Evolutionary conservation across 2,888 invertebrate species (phyloP), one percentile per base, ranked within the genome.

Genomic region (Arrhopalites spinosus): DNA sequence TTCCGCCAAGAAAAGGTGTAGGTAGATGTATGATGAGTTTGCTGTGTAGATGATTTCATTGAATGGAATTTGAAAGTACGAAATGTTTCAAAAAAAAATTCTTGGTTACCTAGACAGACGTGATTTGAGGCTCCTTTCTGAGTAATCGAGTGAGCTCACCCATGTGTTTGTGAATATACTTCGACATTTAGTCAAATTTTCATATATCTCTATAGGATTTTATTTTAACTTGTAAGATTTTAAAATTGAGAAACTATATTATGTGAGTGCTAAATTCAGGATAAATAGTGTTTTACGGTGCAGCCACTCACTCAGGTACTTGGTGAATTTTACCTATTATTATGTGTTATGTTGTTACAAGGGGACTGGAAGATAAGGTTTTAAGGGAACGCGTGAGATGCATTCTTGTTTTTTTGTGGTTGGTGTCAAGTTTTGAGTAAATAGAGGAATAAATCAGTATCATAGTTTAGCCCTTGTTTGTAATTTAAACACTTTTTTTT

Each of bases 181-280:
- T 36, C 3, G 36, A 36, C 36, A 36, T 36, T 36, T 36, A 36
- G 36, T 36, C 36, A 36, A 36, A 36, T 36, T 36, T 36, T 7
- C 36, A 36, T 36, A 11, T 36, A 36, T 36, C 5, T 11, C 3
- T 11, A 36, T 36, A 11, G 36, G 11, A 36, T 36, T 36, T 36
- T 36, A 59, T 23, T 17, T 20, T 59, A 43, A 66, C 30, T 66
- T 66, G 30, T 63, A 30, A 63, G 63, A 63, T 63, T n/a, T n/a
- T n/a, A n/a, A n/a, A n/a, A n/a, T n/a, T n/a, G n/a, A n/a, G 29
- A 66, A 43, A 66, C 11, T 66, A 15, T 17, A 43, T 36, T 66
- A 20, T 66, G 15, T 20, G 66, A n/a, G 66, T 66, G 66, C 43
- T 66, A 66, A 66, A 66, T 66, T 43, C 36, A 66, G 66, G 20